Conservation (phyloP, 2,113 vertebrate genomes). For the Tamias sibiricus region DNA sequence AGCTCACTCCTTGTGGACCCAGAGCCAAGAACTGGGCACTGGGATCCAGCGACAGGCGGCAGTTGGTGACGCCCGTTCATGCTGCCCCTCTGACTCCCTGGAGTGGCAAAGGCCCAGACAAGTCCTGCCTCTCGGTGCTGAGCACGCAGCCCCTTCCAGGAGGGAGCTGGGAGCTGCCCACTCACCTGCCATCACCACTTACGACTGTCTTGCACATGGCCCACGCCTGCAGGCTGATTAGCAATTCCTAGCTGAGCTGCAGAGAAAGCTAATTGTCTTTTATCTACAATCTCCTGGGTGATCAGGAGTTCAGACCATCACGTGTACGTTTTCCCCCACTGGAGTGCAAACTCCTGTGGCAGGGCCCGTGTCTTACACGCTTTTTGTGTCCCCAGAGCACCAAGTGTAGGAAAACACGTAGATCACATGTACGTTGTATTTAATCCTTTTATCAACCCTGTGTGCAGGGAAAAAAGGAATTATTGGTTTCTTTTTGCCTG, state of each 20-base stretch:
- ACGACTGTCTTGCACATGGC: constrained; percentile 10
- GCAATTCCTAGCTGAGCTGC: constrained; percentile 6
- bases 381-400: not conserved
- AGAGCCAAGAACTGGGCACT: not conserved
- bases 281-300: not conserved
- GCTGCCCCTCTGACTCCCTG: not conserved
- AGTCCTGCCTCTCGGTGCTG: not conserved
- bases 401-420: not conserved
- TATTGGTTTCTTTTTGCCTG: not conserved
- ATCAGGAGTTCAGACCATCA: constrained; percentile 9
- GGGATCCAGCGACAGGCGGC: not conserved
- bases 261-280: constrained; percentile 58
- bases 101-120: not conserved
- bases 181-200: not conserved
- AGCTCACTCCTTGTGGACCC: no score
- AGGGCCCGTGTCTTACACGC: not conserved
- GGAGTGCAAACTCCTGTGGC: not conserved
- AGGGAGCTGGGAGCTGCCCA: not conserved
- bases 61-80: not conserved
- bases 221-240: not conserved
- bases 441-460: not conserved
- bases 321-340: not conserved
- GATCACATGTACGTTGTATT: not conserved
- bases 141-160: not conserved
- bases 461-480: not conserved